Percentiles rank a stretch among this genome's conserved stretches.
Conservation (phyloP, 2,888 invertebrate species). For the Dryomyza anilis region DNA sequence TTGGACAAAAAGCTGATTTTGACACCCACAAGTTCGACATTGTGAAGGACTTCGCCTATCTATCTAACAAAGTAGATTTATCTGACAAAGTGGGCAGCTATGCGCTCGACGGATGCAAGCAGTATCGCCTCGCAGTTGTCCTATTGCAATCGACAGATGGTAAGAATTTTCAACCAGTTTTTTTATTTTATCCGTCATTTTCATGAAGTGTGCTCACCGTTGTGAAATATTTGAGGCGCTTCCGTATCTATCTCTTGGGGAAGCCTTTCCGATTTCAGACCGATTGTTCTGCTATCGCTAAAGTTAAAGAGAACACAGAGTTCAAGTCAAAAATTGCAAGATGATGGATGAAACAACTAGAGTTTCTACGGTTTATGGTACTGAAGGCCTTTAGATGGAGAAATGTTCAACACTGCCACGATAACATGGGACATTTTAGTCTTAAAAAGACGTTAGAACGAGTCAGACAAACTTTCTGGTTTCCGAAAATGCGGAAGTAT, state of each 20-base stretch:
- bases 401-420: background rate
- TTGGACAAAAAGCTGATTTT: no score
- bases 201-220: slow-evolving; percentile 41
- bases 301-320: slow-evolving; percentile 7
- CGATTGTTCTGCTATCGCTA: slow-evolving; percentile 28
- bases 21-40: no score
- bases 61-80: no score
- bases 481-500: slow-evolving; percentile 33
- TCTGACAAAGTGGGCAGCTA: no score
- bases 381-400: background rate
- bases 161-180: background rate
- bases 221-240: slow-evolving; percentile 48
- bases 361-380: background rate
- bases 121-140: background rate
- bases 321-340: slow-evolving; percentile 14
- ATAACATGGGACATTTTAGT: slow-evolving; percentile 17
- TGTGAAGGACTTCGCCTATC: no score
- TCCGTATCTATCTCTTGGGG: slow-evolving; percentile 48
- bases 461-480: slow-evolving; percentile 32
- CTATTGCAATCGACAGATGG: background rate
- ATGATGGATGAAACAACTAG: background rate
- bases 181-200: background rate
- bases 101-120: background rate
- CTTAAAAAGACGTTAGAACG: slow-evolving; percentile 33
- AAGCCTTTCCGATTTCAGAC: slow-evolving; percentile 29